Conservation (phyloP, 2,113 vertebrate genomes). For the Hemiscyllium ocellatum region DNA sequence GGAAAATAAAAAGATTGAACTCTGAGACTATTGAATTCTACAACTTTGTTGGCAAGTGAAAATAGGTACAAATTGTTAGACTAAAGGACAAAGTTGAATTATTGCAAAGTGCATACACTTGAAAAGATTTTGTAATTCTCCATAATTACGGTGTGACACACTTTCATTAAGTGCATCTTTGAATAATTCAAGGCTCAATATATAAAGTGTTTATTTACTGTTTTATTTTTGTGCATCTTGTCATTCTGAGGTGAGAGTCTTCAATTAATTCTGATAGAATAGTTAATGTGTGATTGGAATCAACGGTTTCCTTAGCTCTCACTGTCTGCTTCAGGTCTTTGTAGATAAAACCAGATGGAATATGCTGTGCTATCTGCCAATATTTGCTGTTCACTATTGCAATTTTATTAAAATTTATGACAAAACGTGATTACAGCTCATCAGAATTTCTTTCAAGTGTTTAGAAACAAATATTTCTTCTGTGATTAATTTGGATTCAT, state of each 20-base stretch:
- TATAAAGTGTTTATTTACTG: neutral
- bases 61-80: neutral
- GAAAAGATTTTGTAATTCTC: neutral
- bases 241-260: neutral
- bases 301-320: too few species aligned
- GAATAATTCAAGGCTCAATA: neutral
- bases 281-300: conserved; percentile 2
- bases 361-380: neutral
- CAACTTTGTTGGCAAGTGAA: neutral
- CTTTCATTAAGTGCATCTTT: neutral
- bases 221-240: neutral
- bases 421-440: neutral
- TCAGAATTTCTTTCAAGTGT: neutral
- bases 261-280: neutral
- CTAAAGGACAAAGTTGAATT: neutral
- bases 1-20: neutral
- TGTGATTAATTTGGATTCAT: conserved; percentile 7
- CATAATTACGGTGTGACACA: neutral
- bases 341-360: conserved; percentile 6
- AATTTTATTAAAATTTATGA: neutral
- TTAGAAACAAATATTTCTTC: neutral
- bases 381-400: neutral
- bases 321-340: neutral
- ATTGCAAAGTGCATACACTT: neutral
- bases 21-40: neutral